phyloP scores from a whole-genome alignment of 2,888 invertebrate species.

The Epistrophe grossulariae region DNA sequence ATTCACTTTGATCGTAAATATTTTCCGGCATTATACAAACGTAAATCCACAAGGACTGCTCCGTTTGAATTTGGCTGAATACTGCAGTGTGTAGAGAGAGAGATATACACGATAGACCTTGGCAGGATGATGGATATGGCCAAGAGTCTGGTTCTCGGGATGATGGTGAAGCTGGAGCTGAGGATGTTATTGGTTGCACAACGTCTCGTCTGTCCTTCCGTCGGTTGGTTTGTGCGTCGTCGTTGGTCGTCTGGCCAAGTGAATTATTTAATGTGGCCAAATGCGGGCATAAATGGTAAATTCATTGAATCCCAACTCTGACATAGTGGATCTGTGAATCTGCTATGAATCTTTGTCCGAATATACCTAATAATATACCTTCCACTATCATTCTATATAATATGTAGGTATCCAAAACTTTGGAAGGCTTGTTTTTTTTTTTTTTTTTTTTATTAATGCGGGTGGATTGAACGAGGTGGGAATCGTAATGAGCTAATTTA shows the following conservation, averaged over 20 bases:
- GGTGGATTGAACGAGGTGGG: constrained; percentile 75
- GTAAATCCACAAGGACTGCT: constrained; percentile 68
- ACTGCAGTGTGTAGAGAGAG: not conserved
- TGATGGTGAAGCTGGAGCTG: constrained; percentile 20
- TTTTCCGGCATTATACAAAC: constrained; percentile 72
- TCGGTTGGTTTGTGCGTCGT: not conserved
- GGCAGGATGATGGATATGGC: constrained; percentile 75
- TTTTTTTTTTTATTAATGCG: constrained; percentile 58
- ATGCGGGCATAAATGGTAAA: constrained; percentile 67
- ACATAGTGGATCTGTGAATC: constrained; percentile 60
- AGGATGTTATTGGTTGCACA: constrained; percentile 56
- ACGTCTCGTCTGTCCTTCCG: constrained; percentile 5
- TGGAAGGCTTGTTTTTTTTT: not conserved
- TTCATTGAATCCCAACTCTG: constrained; percentile 66
- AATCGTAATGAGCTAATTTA: constrained; percentile 83
- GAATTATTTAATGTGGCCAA: constrained; percentile 74
- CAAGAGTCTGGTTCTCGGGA: constrained; percentile 35
- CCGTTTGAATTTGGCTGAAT: constrained; percentile 14
- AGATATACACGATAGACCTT: constrained; percentile 35
- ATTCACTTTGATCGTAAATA: constrained; percentile 76
- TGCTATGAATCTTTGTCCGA: constrained; percentile 25
- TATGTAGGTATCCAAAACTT: not conserved
- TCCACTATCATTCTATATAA: not conserved
- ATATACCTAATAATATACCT: not conserved
- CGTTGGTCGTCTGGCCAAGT: constrained; percentile 57